Evolutionary conservation across 1,140 invertebrate species (phyloP).

Genomic region (Anastrepha ludens): DNA sequence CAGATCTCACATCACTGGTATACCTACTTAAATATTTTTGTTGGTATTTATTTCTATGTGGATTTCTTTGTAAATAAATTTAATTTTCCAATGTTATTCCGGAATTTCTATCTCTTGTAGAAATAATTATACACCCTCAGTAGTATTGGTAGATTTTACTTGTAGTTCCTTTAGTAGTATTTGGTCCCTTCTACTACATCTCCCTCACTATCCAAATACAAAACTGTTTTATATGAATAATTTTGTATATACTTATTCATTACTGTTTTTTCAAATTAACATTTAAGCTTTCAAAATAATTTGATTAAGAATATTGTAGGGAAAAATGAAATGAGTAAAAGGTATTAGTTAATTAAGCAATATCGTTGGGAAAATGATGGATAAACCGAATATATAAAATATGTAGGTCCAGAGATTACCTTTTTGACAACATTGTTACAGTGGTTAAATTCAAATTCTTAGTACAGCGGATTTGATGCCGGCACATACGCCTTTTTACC

Average conservation of each 20-base stretch:
- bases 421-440: neutral
- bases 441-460: constrained; percentile 51
- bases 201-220: constrained; percentile 1
- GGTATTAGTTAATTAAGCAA: no score
- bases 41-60: neutral
- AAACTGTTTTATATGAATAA: neutral
- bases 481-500: constrained; percentile 53
- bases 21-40: neutral
- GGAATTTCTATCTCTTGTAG: constrained; percentile 65
- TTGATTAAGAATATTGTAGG: no score
- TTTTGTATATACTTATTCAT: neutral
- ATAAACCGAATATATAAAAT: no score
- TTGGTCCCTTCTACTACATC: neutral
- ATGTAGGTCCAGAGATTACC: no score
- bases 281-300: no score
- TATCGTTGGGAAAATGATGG: no score
- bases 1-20: constrained; percentile 7
- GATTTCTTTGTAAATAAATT: constrained; percentile 66
- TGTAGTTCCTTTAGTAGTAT: neutral
- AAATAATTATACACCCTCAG: neutral
- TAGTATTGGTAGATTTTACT: neutral
- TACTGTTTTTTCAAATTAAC: no score
- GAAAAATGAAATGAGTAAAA: no score
- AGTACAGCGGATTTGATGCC: constrained; percentile 37
- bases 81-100: constrained; percentile 73